A percentile compares a stretch with the other conserved stretches of the same genome.
These are phyloP conservation scores for Rhyacichthys aspro DNA, from an alignment of 2,797 vertebrate genomes.

Conservation along the genomic window DNA sequence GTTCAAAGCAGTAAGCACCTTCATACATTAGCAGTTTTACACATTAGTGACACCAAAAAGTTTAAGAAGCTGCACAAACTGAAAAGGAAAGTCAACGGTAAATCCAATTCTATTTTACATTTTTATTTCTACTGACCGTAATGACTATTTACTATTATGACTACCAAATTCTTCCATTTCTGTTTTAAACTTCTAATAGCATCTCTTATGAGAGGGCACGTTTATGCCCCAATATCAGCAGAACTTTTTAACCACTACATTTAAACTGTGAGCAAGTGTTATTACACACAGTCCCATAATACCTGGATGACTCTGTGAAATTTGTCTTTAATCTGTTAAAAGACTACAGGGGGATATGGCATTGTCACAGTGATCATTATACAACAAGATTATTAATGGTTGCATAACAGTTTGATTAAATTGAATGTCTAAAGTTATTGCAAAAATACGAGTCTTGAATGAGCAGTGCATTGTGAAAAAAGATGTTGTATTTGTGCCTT, in stretches of 20 bases:
- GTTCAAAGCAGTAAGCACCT: no score
- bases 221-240: no score
- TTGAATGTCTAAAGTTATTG: conserved; percentile 20
- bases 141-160: no score
- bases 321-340: conserved; percentile 4
- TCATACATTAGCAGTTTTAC: no score
- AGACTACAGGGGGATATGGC: background rate
- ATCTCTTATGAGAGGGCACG: no score
- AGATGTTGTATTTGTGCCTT: conserved; percentile 9
- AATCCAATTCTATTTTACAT: no score
- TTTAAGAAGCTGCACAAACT: background rate
- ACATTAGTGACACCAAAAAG: background rate
- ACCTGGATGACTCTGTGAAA: background rate
- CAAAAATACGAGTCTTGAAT: conserved; percentile 40
- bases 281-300: background rate
- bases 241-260: background rate
- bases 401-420: conserved; percentile 46
- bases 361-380: conserved; percentile 35
- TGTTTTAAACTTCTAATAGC: no score
- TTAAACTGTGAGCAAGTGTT: background rate
- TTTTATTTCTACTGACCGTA: no score
- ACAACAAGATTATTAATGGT: conserved; percentile 43
- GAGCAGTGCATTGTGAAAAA: conserved; percentile 20
- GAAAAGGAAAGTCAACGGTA: no score
- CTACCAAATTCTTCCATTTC: background rate